Evolutionary conservation across 2,888 invertebrate species (phyloP), one percentile per base, ranked within the genome.

Genomic region (Campoplex capitator): DNA sequence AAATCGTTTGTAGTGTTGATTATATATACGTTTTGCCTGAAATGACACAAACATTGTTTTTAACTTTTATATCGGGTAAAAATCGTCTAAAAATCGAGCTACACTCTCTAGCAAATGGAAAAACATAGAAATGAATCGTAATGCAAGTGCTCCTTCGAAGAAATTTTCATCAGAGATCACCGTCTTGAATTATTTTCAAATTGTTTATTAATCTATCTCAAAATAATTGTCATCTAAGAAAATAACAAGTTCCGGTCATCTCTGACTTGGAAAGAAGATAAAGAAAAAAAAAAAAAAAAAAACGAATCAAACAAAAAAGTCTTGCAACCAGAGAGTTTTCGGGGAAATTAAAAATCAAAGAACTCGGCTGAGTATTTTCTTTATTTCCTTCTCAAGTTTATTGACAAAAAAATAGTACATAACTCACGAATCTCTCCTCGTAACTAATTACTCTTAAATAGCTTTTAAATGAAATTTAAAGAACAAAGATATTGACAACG

Each of bases 1-100:
- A 88, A 77, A 71, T 87, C 86, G 84, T 90, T 90, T 62, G 92
- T 93, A 79, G 93, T 91, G 88, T 94, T 93, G 83, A 94, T 93
- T 89, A 94, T 93, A 87, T 91, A 93, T 42, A 94, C 91, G 88
- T 91, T 93, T 91, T 90, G 93, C 75, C 94, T 94, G 91, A 70
- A 93, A 93, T 73, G 75, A 89, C 80, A 77, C 75, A 67, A 71
- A 78, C 78, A 56, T 68, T 58, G 56, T 80, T 7, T 58, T 77
- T 38, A 62, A 32, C 16, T 16, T 62, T 4, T 1, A 13, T 32
- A 13, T 32, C n/a, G 28, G 28, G 13, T 58, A 4, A 32, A 32
- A 32, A 32, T 56, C 9, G 9, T 58, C 28, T 0, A 6, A 9
- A 16, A 32, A 62, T 62, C 6, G 32, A 32, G 13, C 32, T 13